Conservation (phyloP, 2,888 invertebrate species). For the Pachymerium ferrugineum region DNA sequence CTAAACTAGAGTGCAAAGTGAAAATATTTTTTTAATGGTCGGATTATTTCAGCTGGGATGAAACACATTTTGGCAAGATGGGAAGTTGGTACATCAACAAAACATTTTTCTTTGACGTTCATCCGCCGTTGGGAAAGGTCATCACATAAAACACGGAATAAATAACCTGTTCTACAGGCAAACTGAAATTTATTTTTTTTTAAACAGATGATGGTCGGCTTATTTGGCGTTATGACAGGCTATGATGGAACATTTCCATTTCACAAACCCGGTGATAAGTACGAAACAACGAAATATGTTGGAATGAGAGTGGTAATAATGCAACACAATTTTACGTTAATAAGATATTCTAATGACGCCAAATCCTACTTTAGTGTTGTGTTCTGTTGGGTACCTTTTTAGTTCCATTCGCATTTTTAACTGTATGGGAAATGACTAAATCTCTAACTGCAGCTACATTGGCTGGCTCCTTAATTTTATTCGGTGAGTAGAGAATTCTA, state of each 20-base stretch:
- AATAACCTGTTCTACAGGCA: neutral
- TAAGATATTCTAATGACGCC: neutral
- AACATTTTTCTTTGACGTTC: conserved; percentile 97
- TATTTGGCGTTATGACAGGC: conserved; percentile 84
- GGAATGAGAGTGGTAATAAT: conserved; percentile 83
- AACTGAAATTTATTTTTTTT: neutral
- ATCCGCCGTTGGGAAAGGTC: conserved; percentile 95
- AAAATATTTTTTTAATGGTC: conserved; percentile 33
- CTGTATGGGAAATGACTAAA: conserved; percentile 80
- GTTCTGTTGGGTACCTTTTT: conserved; percentile 77
- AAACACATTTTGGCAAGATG: conserved; percentile 99
- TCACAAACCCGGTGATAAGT: conserved; percentile 93
- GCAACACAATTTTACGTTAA: neutral
- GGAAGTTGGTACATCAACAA: conserved; percentile 96
- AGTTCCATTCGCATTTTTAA: conserved; percentile 78
- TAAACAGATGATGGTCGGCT: conserved; percentile 81
- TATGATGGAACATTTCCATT: conserved; percentile 92
- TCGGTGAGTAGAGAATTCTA: conserved; percentile 56
- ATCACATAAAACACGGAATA: conserved; percentile 35
- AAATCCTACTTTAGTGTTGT: conserved; percentile 68
- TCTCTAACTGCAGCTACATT: conserved; percentile 73
- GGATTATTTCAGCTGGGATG: conserved; percentile 68
- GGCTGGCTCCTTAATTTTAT: conserved; percentile 72
- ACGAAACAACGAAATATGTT: conserved; percentile 76
- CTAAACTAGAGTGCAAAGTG: neutral